phyloP scores from a whole-genome alignment of 2,888 invertebrate genomes.

The Yponomeuta evonymella region DNA sequence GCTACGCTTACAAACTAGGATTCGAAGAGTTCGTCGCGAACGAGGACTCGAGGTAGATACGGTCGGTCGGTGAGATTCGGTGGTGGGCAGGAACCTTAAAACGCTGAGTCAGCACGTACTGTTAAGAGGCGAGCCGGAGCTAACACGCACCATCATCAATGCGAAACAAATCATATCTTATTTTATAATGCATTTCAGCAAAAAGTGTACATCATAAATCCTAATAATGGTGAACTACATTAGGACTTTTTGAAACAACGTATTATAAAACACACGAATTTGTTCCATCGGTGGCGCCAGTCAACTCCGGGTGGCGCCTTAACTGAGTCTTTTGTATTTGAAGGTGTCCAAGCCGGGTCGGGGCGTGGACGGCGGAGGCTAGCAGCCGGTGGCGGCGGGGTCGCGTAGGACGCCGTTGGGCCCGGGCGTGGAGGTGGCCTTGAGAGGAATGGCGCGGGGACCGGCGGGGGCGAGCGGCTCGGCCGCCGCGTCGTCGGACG shows the following conservation, averaged over 20 bases:
- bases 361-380: constrained; percentile 9
- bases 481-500: constrained; percentile 26
- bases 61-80: constrained; percentile 30
- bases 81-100: constrained; percentile 20
- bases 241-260: too few species aligned
- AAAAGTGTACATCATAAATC: too few species aligned
- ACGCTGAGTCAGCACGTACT: constrained; percentile 5
- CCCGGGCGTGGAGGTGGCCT: constrained; percentile 31
- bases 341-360: constrained; percentile 12
- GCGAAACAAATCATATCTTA: too few species aligned
- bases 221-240: too few species aligned
- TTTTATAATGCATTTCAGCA: too few species aligned
- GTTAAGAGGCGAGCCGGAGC: background rate
- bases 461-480: constrained; percentile 42
- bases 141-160: too few species aligned
- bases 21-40: constrained; percentile 57
- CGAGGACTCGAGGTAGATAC: constrained; percentile 29
- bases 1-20: constrained; percentile 61
- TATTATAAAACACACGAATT: constrained; percentile 7
- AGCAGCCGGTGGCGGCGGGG: constrained; percentile 13
- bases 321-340: constrained; percentile 18
- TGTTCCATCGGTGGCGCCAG: constrained; percentile 11
- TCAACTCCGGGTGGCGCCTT: constrained; percentile 17
- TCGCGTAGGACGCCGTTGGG: constrained; percentile 48
- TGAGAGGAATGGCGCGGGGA: constrained; percentile 35